These are phyloP conservation scores for Rhagoletis zephyria DNA, from an alignment of 1,140 invertebrate genomes.

Conservation along the genomic window DNA sequence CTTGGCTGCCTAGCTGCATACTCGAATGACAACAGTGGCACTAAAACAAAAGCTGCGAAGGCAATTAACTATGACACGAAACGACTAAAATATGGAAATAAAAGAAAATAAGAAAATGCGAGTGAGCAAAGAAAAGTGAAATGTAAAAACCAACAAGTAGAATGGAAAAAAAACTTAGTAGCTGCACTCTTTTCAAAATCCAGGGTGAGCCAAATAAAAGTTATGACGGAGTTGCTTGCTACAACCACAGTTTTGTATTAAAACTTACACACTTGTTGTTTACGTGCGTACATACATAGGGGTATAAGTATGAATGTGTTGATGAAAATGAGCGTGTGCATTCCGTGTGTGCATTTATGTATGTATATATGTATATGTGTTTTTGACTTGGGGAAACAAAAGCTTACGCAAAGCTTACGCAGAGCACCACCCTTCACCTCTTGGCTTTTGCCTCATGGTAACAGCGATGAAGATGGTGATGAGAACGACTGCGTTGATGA, in stretches of 20 bases:
- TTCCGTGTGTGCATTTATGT: too few species aligned
- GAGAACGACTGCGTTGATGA: not conserved
- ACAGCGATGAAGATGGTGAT: too few species aligned
- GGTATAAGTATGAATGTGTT: too few species aligned
- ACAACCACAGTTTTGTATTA: too few species aligned
- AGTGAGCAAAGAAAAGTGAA: not conserved
- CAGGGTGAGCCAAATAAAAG: too few species aligned
- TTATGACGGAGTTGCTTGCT: too few species aligned
- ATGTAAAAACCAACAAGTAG: not conserved
- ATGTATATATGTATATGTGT: too few species aligned
- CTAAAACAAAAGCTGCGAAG: not conserved
- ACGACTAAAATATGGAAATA: not conserved
- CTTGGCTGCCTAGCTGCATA: not conserved
- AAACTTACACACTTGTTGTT: not conserved
- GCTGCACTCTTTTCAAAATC: not conserved
- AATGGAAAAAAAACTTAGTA: not conserved
- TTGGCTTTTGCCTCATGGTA: too few species aligned
- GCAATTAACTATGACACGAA: conserved; percentile 43
- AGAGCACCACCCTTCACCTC: too few species aligned
- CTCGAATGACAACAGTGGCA: not conserved
- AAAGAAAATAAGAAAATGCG: not conserved
- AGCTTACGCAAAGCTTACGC: too few species aligned
- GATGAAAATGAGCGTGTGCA: too few species aligned
- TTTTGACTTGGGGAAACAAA: too few species aligned
- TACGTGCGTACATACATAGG: not conserved